phyloP scores from a whole-genome alignment of 2,888 invertebrate genomes.

The Achlya flavicornis region DNA sequence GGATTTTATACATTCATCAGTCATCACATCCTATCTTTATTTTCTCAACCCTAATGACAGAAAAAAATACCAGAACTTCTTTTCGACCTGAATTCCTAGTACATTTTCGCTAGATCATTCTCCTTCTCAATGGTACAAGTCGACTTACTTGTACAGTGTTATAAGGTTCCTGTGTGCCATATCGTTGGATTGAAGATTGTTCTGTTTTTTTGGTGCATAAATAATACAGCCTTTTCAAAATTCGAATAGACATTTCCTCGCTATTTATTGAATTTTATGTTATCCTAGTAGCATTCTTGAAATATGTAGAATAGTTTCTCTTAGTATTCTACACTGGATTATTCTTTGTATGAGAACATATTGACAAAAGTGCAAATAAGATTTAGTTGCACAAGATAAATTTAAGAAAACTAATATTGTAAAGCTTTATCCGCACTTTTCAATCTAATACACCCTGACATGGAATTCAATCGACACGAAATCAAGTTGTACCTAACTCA shows the following conservation, averaged over 20 bases:
- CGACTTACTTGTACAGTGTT: background rate
- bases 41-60: too few relatives aligned
- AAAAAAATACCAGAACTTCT: background rate
- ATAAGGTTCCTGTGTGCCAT: too few relatives aligned
- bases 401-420: background rate
- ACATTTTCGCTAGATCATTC: background rate
- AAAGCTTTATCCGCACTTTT: background rate
- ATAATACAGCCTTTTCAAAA: background rate
- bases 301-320: background rate
- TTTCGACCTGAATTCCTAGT: background rate
- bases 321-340: background rate
- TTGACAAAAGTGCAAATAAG: too few relatives aligned
- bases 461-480: background rate
- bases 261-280: constrained; percentile 4
- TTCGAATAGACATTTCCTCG: background rate
- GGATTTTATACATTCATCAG: too few relatives aligned
- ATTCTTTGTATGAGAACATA: too few relatives aligned
- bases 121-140: too few relatives aligned
- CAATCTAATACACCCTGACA: background rate
- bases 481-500: background rate
- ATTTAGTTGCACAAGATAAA: background rate
- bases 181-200: too few relatives aligned
- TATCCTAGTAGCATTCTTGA: background rate
- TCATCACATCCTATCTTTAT: background rate
- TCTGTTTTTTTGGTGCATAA: background rate